These are phyloP conservation scores for Bembecia ichneumoniformis DNA, from an alignment of 2,888 invertebrate species.

Conservation along the genomic window DNA sequence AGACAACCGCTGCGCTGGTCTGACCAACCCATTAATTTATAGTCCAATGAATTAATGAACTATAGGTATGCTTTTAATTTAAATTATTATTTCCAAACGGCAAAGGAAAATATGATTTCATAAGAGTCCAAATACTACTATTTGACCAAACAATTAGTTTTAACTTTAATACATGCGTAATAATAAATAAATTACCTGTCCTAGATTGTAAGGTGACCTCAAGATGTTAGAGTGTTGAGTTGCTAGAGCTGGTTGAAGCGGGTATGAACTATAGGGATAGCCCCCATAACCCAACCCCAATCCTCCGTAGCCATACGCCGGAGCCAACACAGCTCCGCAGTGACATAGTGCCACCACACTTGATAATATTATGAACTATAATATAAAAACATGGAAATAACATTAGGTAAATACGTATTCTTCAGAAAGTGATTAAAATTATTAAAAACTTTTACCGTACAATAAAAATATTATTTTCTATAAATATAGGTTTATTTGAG, in stretches of 20 bases:
- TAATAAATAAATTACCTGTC: slow-evolving; percentile 56
- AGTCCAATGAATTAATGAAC: no score
- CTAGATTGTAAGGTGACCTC: slow-evolving; percentile 77
- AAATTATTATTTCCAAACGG: no score
- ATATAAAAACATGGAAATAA: slow-evolving; percentile 1
- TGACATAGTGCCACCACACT: slow-evolving; percentile 34
- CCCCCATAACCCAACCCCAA: slow-evolving; percentile 19
- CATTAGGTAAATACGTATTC: no score
- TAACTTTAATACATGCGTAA: no score
- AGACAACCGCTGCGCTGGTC: no score
- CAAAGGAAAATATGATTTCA: not conserved
- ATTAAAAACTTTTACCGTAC: no score
- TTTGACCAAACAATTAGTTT: not conserved
- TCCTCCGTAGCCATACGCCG: slow-evolving; percentile 30
- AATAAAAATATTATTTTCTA: no score
- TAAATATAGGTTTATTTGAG: no score
- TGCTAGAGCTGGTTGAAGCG: slow-evolving; percentile 64
- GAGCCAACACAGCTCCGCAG: slow-evolving; percentile 36
- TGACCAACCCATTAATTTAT: no score
- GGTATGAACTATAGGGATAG: slow-evolving; percentile 56
- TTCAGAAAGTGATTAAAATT: no score
- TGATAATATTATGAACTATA: slow-evolving; percentile 37
- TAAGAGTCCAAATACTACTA: not conserved
- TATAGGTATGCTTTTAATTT: no score
- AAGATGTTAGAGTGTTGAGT: slow-evolving; percentile 74